phyloP scores from a whole-genome alignment of 2,113 vertebrate species.

The Rousettus leschenaultii region DNA sequence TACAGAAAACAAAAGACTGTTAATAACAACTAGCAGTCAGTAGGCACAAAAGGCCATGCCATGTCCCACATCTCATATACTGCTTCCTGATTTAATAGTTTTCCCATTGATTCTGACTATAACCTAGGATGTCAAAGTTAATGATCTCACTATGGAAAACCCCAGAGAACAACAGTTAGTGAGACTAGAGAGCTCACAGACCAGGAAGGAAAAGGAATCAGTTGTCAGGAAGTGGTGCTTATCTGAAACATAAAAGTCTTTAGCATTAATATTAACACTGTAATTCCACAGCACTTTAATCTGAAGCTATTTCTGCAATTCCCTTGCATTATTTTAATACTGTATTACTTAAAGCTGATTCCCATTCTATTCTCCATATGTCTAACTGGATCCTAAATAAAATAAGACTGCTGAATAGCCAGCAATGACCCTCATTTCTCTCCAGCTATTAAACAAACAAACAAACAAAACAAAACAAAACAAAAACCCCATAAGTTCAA shows the following conservation, averaged over 20 bases:
- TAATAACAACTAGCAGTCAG: neutral
- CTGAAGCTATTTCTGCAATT: constrained; percentile 5
- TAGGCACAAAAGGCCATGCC: neutral
- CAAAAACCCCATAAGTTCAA: neutral
- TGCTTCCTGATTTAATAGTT: constrained; percentile 23
- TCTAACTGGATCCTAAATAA: neutral
- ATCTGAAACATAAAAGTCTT: constrained; percentile 45
- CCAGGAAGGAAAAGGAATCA: constrained; percentile 70
- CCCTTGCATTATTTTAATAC: neutral
- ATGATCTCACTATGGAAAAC: constrained; percentile 57
- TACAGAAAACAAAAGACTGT: neutral
- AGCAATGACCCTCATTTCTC: neutral
- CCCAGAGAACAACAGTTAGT: constrained; percentile 11
- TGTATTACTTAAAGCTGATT: neutral
- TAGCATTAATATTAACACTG: neutral
- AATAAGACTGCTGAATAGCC: neutral
- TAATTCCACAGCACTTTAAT: constrained; percentile 1
- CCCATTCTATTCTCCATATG: neutral
- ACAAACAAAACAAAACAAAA: neutral
- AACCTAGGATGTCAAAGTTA: constrained; percentile 19
- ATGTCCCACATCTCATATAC: neutral
- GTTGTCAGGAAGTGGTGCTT: constrained; percentile 66
- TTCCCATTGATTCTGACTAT: neutral
- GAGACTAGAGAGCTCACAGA: constrained; percentile 23
- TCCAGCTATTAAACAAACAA: neutral